A percentile compares a stretch with the other conserved stretches of the same genome.
Evolutionary conservation across 2,113 vertebrate genomes (phyloP).

Genomic region (Anthoscopus minutus): DNA sequence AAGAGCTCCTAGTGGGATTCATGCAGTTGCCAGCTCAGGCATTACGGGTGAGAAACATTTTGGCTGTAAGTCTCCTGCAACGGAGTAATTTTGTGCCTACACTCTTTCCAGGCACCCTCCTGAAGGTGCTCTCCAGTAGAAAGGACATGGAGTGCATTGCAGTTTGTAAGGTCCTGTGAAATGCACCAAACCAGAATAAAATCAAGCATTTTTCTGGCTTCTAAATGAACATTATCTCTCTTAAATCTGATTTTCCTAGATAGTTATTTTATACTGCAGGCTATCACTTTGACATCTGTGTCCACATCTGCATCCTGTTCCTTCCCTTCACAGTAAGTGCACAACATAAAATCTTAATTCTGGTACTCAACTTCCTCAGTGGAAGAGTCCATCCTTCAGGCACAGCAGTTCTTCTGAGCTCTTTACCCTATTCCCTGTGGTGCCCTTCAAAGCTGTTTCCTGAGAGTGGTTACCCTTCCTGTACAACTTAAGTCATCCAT

Average conservation of each 20-base stretch:
- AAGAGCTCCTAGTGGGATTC: neutral
- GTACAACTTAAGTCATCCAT: neutral
- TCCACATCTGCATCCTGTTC: neutral
- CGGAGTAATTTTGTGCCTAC: neutral
- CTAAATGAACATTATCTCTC: neutral
- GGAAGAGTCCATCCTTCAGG: neutral
- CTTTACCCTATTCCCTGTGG: neutral
- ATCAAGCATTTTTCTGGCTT: neutral
- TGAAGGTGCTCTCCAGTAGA: neutral
- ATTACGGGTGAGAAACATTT: neutral
- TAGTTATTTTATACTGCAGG: neutral
- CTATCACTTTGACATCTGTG: neutral
- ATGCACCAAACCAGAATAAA: neutral
- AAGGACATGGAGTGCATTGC: accelerated
- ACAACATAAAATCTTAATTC: neutral
- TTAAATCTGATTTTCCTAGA: neutral
- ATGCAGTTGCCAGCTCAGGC: neutral
- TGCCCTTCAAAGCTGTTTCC: neutral
- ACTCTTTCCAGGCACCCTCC: neutral
- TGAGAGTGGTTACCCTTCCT: neutral
- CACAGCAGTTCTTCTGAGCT: neutral
- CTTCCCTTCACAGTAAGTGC: neutral
- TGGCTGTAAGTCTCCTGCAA: neutral
- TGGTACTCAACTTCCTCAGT: neutral
- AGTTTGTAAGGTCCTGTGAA: neutral